Evolutionary conservation across 1,140 invertebrate species (phyloP), one percentile per base, ranked within the genome.

Genomic region (Lucilia sericata): DNA sequence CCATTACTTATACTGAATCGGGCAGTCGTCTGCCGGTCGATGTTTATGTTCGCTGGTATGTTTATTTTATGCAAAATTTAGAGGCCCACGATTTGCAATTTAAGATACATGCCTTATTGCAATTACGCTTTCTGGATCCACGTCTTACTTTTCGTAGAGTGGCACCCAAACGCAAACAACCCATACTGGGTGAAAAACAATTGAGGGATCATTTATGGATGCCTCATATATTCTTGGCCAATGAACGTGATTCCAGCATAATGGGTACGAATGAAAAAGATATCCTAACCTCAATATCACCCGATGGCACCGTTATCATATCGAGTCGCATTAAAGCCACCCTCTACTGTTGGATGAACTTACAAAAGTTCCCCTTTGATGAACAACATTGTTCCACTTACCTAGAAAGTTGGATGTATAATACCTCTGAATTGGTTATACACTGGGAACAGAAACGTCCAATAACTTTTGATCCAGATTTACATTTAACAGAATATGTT

Each of bases 291-390:
- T 95, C 95, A 7, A 94, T 97, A 81, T 94, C 94, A 55, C 94
- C 95, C 0, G 93, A 94, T 74, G 96, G 96, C 21, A 94, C 95
- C 84, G 95, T 97, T 4, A 93, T 95, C 25, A 94, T 96, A 85
- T 95, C 95, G 49, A 94, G 94, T 14, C 90, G 96, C 87, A 93
- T 97, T 89, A 96, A 96, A 89, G 94, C 95, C 0, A 95, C 94
- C 1, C 92, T 97, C 0, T 95, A 96, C 85, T 97, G 96, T 87
- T 95, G 95, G 92, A 95, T 97, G 91, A 94, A 96, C 87, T 89
- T 97, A 25, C 94, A 96, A 89, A 97, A 97, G 88, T 97, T 97
- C 87, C 96, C 96, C 1, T 97, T 97, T 86, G 96, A 97, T 87
- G 93, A 95, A 70, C 96, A 97, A 90, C 93, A 94, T 36, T 97